Base-by-base conservation (phyloP, 2,888 invertebrate genomes). In the Drosophila mulleri region DNA sequence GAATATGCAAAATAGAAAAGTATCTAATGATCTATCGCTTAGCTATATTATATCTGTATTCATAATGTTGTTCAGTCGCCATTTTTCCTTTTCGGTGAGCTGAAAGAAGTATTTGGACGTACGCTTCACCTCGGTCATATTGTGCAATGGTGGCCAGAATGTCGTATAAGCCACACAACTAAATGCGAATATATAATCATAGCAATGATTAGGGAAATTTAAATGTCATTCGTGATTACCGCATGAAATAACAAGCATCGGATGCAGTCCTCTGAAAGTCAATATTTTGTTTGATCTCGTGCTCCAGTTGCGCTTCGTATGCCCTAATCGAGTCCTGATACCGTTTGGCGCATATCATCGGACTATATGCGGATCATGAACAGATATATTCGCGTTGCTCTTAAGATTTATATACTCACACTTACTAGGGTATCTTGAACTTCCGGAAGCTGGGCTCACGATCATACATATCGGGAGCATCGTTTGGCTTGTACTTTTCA, bases 61-160 rank as follows among this genome's bases (percentile, higher is more conserved):
- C 82, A 84, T 83, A 0, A 89, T 53, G n/a, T 60, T 52, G 0
- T 83, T 29, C 8, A 83, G 56, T 8, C 83, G 82, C 53, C 67
- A 57, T 45, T 52, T 77, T 14, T 89, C 67, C 16, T 69, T 77
- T 16, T 37, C 44, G 2, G 20, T 78, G 8, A 87, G 57, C 16
- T 52, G 72, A 62, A 80, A 89, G 47, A 87, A 80, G 8, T 69
- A 29, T 11, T 67, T 67, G 14, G 76, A 74, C 8, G 82, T 71
- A 4, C 54, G 41, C 0, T 65, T 66, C 12, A 88, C 41, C 67
- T 90, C 90, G 1, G 52, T 44, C 12, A 67, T 60, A 52, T 80
- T 83, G 47, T 90, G 91, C 20, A 89, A 53, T 0, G 90, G 91
- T 7, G 90, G 90, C 90, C 90, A 90, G 7, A 90, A 63, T 0